Conservation (phyloP, 2,797 vertebrate genomes). For the Phalloptychus januarius region DNA sequence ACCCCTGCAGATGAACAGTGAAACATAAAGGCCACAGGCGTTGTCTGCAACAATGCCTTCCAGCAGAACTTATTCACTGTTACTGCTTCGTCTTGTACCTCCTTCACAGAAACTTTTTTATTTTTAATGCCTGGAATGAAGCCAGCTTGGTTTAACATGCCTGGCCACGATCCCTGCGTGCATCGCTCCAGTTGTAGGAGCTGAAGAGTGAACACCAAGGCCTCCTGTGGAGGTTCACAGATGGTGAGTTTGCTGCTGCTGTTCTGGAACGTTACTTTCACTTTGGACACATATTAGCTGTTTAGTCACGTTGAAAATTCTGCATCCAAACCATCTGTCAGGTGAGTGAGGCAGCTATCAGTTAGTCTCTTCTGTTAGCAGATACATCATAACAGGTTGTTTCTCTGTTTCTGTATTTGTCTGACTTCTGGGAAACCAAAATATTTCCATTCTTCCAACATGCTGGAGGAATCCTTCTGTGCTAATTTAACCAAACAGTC, state of each 20-base stretch:
- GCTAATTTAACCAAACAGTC: not conserved
- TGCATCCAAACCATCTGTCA: slow-evolving; percentile 6
- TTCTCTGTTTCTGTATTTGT: not conserved
- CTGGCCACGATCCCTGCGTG: not conserved
- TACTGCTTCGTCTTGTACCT: not conserved
- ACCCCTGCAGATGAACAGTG: not conserved
- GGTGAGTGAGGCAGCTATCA: not conserved
- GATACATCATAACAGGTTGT: not conserved
- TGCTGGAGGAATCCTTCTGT: not conserved
- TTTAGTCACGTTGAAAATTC: not conserved
- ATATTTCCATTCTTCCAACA: not conserved
- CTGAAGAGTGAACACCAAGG: not conserved
- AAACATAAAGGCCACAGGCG: not conserved
- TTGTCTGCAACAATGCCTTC: not conserved
- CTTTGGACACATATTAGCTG: not conserved
- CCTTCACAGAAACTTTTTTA: not conserved
- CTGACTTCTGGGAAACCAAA: not conserved
- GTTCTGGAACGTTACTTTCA: not conserved
- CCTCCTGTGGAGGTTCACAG: slow-evolving; percentile 5
- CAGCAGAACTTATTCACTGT: not conserved
- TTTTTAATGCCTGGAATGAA: not conserved
- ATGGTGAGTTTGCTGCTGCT: not conserved
- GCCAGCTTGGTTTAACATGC: not conserved
- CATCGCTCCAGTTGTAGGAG: not conserved
- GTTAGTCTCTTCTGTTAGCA: not conserved